Evolutionary conservation across 2,797 vertebrate genomes (phyloP).

Genomic region (Phaenicophaeus curvirostris): DNA sequence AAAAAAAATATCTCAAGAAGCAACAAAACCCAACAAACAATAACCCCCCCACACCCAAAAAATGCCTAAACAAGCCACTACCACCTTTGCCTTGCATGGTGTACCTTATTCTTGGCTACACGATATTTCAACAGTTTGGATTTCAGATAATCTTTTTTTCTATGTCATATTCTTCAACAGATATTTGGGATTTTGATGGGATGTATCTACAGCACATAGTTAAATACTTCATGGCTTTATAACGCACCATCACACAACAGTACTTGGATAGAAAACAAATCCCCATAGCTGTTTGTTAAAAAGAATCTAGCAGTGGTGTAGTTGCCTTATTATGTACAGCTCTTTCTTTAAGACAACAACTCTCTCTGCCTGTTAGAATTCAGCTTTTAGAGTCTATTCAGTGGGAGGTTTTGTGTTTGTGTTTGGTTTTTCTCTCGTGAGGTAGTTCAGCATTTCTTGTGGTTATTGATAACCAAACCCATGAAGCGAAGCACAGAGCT

Average conservation of each 20-base stretch:
- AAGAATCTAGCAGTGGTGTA: neutral
- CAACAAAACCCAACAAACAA: too few relatives aligned
- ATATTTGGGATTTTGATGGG: accelerated
- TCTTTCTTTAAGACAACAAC: neutral
- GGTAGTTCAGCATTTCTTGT: neutral
- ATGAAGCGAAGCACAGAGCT: neutral
- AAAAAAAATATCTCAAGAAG: neutral
- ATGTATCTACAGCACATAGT: neutral
- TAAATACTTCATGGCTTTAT: neutral
- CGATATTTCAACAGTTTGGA: neutral
- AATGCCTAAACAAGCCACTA: neutral
- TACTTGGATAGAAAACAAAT: neutral
- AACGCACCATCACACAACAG: accelerated
- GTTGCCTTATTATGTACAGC: neutral
- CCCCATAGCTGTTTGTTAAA: neutral
- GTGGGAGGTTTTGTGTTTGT: accelerated
- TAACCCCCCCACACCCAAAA: neutral
- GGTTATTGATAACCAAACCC: neutral
- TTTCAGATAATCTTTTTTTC: neutral
- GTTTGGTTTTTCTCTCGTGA: neutral
- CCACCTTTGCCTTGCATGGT: accelerated
- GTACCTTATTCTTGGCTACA: neutral
- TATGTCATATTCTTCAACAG: neutral
- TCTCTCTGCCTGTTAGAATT: neutral
- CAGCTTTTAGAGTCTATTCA: neutral